Evolutionary conservation across 2,797 vertebrate species (phyloP).

Genomic region (Arrhamphus sclerolepis): DNA sequence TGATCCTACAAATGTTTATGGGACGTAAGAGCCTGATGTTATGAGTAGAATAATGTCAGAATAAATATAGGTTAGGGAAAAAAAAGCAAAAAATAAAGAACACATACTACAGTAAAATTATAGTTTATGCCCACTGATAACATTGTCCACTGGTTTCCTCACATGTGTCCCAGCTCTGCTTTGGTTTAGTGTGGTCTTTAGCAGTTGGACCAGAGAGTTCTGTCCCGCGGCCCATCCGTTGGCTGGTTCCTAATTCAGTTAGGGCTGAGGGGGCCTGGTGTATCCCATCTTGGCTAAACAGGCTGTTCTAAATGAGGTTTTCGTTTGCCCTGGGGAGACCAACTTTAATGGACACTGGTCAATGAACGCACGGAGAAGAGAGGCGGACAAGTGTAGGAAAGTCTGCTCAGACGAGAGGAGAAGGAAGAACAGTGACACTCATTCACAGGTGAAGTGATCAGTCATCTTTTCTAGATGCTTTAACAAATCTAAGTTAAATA

Average conservation of each 20-base stretch:
- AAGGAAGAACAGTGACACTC: conserved; percentile 52
- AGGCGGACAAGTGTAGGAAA: conserved; percentile 42
- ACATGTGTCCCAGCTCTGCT: conserved; percentile 44
- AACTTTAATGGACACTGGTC: conserved; percentile 82
- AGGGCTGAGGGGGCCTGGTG: conserved; percentile 76
- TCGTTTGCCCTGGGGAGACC: conserved; percentile 79
- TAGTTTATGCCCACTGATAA: conserved; percentile 13
- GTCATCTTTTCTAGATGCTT: conserved; percentile 15
- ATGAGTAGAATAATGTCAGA: no score
- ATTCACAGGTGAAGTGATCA: conserved; percentile 67
- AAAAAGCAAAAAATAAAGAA: neutral
- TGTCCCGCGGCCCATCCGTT: conserved; percentile 82
- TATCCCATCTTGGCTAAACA: conserved; percentile 81
- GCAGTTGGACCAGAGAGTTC: conserved; percentile 74
- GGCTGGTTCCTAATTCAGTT: conserved; percentile 83
- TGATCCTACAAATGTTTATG: no score
- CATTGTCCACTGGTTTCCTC: conserved; percentile 26
- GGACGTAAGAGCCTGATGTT: no score
- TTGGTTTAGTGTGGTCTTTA: conserved; percentile 63
- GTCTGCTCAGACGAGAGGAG: conserved; percentile 22
- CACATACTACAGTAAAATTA: neutral
- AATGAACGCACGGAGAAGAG: conserved; percentile 68
- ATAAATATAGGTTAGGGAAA: neutral
- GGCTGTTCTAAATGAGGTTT: conserved; percentile 83
- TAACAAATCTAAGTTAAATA: conserved; percentile 28